Evolutionary conservation across 1,140 invertebrate species (phyloP).

Genomic region (Caligus rogercresseyi): DNA sequence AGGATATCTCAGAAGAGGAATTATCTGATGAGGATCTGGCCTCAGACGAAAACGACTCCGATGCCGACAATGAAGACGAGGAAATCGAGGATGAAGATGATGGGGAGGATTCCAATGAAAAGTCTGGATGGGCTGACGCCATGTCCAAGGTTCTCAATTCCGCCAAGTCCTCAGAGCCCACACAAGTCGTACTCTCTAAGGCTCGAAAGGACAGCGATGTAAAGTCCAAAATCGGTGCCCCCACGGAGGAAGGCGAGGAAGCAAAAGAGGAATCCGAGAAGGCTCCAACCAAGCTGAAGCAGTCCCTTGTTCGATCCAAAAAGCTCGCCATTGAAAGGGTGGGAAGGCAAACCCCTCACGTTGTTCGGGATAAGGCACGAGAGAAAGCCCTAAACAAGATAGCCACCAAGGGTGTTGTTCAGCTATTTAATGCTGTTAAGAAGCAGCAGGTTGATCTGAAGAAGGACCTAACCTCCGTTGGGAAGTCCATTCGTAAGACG

Average conservation of each 20-base stretch:
- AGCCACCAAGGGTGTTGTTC: slow-evolving; percentile 74
- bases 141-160: slow-evolving; percentile 42
- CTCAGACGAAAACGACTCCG: not conserved
- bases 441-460: slow-evolving; percentile 60
- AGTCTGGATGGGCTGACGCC: slow-evolving; percentile 33
- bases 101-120: not conserved
- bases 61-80: not conserved
- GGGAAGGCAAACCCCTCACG: slow-evolving; percentile 34
- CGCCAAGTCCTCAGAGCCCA: slow-evolving; percentile 46
- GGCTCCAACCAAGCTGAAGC: slow-evolving; percentile 16
- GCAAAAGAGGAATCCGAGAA: slow-evolving; percentile 20
- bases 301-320: slow-evolving; percentile 21
- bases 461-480: slow-evolving; percentile 48
- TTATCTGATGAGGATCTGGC: not conserved
- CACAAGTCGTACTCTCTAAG: slow-evolving; percentile 46
- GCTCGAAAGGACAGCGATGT: slow-evolving; percentile 31
- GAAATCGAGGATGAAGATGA: slow-evolving; percentile 2
- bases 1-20: not conserved
- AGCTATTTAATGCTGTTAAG: slow-evolving; percentile 73
- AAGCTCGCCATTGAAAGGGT: slow-evolving; percentile 20
- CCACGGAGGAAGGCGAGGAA: slow-evolving; percentile 33
- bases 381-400: slow-evolving; percentile 58
- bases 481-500: slow-evolving; percentile 54
- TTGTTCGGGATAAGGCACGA: slow-evolving; percentile 44
- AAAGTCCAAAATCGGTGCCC: slow-evolving; percentile 21